Evolutionary conservation across 2,113 vertebrate genomes (phyloP).

Genomic region (Scophthalmus maximus): DNA sequence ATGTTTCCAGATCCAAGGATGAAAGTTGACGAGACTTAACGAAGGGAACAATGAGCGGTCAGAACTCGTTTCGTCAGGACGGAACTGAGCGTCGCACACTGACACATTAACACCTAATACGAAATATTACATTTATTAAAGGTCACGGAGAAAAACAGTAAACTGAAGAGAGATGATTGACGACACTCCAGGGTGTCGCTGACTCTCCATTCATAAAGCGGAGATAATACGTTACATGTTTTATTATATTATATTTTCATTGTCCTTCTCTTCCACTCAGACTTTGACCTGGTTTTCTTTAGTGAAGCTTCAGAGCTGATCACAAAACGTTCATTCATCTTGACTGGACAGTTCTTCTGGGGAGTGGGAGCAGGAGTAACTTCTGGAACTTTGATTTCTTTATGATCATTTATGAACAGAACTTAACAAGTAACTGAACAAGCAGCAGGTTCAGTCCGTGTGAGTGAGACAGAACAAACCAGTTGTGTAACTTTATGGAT

Average conservation of each 20-base stretch:
- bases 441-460: too few species aligned
- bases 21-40: slow-evolving; percentile 43
- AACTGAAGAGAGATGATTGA: slow-evolving; percentile 11
- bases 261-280: neutral
- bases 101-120: too few species aligned
- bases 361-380: too few species aligned
- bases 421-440: too few species aligned
- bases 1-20: slow-evolving; percentile 30
- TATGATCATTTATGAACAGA: neutral
- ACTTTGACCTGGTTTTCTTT: slow-evolving; percentile 11
- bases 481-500: too few species aligned
- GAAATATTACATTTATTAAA: slow-evolving; percentile 19
- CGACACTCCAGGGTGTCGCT: slow-evolving; percentile 29
- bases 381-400: neutral
- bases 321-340: too few species aligned
- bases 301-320: too few species aligned
- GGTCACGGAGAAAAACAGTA: slow-evolving; percentile 2
- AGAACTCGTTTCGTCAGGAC: too few species aligned
- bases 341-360: too few species aligned
- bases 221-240: slow-evolving; percentile 24
- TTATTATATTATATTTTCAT: neutral
- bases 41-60: slow-evolving; percentile 49
- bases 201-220: slow-evolving; percentile 29
- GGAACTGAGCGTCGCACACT: too few species aligned
- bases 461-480: too few species aligned